These are phyloP conservation scores for Cetoscarus ocellatus DNA, from an alignment of 2,797 vertebrate species.

Conservation along the genomic window DNA sequence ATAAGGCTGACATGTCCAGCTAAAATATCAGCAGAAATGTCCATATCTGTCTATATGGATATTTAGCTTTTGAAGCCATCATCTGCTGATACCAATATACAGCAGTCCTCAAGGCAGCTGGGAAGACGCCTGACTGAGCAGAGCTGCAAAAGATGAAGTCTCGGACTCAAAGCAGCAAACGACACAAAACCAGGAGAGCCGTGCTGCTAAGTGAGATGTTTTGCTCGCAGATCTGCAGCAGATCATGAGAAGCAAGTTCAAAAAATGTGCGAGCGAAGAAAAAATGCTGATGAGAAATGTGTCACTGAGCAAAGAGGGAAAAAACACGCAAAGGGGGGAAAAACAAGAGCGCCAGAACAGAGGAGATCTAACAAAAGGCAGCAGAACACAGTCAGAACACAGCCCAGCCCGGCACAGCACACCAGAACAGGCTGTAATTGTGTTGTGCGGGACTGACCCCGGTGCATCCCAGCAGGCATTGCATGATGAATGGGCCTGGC, in stretches of 20 bases:
- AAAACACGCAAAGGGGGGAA: slow-evolving; percentile 35
- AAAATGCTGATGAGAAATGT: slow-evolving; percentile 24
- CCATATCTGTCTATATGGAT: too few relatives aligned
- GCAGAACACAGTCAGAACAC: slow-evolving; percentile 74
- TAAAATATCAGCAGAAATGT: too few relatives aligned
- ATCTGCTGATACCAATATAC: too few relatives aligned
- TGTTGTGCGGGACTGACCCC: slow-evolving; percentile 83
- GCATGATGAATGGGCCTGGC: slow-evolving; percentile 84
- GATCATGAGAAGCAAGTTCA: slow-evolving; percentile 42
- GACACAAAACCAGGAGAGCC: slow-evolving; percentile 40
- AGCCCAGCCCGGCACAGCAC: slow-evolving; percentile 73
- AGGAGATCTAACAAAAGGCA: slow-evolving; percentile 75
- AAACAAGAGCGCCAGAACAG: slow-evolving; percentile 66
- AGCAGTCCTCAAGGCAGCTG: too few relatives aligned
- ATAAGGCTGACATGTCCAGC: too few relatives aligned
- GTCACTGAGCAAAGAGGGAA: slow-evolving; percentile 36
- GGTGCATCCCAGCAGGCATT: slow-evolving; percentile 83
- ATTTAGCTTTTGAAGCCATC: too few relatives aligned
- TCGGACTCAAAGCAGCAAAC: slow-evolving; percentile 23
- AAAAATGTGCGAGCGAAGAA: slow-evolving; percentile 43
- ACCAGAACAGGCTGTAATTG: slow-evolving; percentile 84
- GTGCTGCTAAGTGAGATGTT: slow-evolving; percentile 63
- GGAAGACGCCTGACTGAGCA: neutral
- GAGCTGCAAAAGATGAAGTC: slow-evolving; percentile 31
- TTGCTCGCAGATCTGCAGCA: slow-evolving; percentile 44